phyloP scores from a whole-genome alignment of 1,140 invertebrate species.

The Nephila pilipes region DNA sequence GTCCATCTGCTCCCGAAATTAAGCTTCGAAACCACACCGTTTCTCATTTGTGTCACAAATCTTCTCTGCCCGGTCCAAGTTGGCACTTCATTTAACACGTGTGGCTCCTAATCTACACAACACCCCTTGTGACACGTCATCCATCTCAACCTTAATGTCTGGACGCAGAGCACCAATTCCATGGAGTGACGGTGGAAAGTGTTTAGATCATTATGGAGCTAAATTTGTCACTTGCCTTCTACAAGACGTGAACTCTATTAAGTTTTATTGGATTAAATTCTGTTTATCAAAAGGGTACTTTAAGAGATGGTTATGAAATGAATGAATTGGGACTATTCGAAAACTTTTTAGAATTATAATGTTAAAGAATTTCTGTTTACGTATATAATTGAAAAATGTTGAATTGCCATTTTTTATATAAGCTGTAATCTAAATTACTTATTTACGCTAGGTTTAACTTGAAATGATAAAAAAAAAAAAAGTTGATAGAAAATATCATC shows the following conservation, averaged over 20 bases:
- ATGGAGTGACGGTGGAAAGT: slow-evolving; percentile 4
- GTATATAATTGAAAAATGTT: no score
- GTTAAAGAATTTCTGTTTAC: background rate
- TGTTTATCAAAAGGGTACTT: background rate
- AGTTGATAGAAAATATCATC: no score
- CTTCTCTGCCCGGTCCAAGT: background rate
- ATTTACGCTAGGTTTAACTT: no score
- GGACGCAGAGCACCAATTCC: background rate
- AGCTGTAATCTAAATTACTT: no score
- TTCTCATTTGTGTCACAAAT: slow-evolving; percentile 38
- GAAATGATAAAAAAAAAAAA: no score
- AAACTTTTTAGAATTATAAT: background rate
- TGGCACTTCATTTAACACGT: slow-evolving; percentile 34
- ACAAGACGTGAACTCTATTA: background rate
- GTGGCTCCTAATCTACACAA: background rate
- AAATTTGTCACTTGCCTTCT: slow-evolving; percentile 31
- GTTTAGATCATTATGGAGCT: slow-evolving; percentile 20
- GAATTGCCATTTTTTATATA: no score
- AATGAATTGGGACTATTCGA: background rate
- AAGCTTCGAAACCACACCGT: background rate
- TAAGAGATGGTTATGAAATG: background rate
- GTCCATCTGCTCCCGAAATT: background rate
- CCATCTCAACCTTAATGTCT: slow-evolving; percentile 9
- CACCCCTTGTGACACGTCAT: slow-evolving; percentile 10
- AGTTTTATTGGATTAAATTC: slow-evolving; percentile 13